Conservation (phyloP, 2,113 vertebrate genomes). For the Psettodes erumei region DNA sequence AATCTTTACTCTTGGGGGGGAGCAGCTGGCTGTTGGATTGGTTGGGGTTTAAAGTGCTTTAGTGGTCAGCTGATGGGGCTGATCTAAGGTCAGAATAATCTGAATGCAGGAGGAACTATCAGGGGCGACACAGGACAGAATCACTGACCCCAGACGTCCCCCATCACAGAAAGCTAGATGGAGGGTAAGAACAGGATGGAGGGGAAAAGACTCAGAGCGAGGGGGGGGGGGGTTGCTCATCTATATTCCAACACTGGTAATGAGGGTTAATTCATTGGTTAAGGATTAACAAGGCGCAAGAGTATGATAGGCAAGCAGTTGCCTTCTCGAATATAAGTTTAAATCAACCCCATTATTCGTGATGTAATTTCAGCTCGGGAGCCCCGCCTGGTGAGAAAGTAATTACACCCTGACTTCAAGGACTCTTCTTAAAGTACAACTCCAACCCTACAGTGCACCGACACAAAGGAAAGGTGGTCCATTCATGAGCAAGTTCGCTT, state of each 20-base stretch:
- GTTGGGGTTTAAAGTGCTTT: constrained; percentile 66
- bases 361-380: constrained; percentile 75
- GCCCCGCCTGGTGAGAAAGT: constrained; percentile 66
- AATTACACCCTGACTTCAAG: constrained; percentile 60
- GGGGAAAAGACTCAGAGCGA: constrained; percentile 26
- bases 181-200: constrained; percentile 72
- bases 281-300: constrained; percentile 96
- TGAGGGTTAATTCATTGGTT: constrained; percentile 99
- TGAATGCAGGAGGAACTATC: constrained; percentile 91
- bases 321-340: constrained; percentile 92
- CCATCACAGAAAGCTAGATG: constrained; percentile 87
- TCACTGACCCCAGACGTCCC: constrained; percentile 94
- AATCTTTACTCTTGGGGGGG: constrained; percentile 56
- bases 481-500: constrained; percentile 1
- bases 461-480: constrained; percentile 7
- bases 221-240: constrained; percentile 75
- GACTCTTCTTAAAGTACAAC: constrained; percentile 55
- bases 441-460: constrained; percentile 6
- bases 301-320: constrained; percentile 96
- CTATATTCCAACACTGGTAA: constrained; percentile 95
- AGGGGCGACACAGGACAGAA: constrained; percentile 91
- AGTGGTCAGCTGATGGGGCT: constrained; percentile 76
- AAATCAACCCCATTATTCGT: constrained; percentile 94
- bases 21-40: constrained; percentile 68
- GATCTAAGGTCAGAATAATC: constrained; percentile 91